Percentiles rank a stretch among this genome's conserved stretches.
phyloP scores from a whole-genome alignment of 2,888 invertebrate species.

The Mesorhabditis sp. region DNA sequence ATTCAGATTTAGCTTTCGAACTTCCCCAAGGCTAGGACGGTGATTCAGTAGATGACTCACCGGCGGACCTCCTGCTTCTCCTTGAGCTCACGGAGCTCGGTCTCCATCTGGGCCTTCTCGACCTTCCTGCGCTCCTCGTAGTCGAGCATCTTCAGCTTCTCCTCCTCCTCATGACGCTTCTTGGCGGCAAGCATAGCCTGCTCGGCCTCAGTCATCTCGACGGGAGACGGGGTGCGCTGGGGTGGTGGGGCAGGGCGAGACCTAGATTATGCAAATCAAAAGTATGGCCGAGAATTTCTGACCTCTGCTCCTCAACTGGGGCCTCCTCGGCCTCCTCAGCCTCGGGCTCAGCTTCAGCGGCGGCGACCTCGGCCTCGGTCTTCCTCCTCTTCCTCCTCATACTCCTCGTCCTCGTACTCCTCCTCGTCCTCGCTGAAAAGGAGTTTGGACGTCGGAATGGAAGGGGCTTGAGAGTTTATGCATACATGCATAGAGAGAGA shows the following conservation, averaged over 20 bases:
- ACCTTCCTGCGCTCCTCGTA: slow-evolving; percentile 60
- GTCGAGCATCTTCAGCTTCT: slow-evolving; percentile 42
- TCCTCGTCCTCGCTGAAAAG: slow-evolving; percentile 6
- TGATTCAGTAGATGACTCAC: not conserved
- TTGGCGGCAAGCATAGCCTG: slow-evolving; percentile 56
- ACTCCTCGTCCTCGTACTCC: slow-evolving; percentile 2
- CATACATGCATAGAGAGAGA: no score
- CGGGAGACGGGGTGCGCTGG: slow-evolving; percentile 47
- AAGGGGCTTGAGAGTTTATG: not conserved
- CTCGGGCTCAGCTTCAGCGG: not conserved
- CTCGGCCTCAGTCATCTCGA: slow-evolving; percentile 56
- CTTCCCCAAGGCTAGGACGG: no score
- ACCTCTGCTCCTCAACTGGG: slow-evolving; percentile 24
- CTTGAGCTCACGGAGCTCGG: slow-evolving; percentile 90
- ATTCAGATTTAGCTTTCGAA: no score
- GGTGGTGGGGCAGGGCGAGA: slow-evolving; percentile 26
- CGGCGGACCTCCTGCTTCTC: slow-evolving; percentile 77
- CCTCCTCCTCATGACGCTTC: slow-evolving; percentile 58
- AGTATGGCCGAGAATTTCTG: no score
- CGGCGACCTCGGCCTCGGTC: slow-evolving; percentile 1
- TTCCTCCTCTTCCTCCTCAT: not conserved
- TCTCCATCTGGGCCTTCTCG: slow-evolving; percentile 93
- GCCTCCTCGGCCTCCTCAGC: slow-evolving; percentile 12
- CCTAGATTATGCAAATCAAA: not conserved
- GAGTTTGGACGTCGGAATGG: not conserved